Evolutionary conservation across 2,797 vertebrate genomes (phyloP).

Genomic region (Sebastes hopkinsi): DNA sequence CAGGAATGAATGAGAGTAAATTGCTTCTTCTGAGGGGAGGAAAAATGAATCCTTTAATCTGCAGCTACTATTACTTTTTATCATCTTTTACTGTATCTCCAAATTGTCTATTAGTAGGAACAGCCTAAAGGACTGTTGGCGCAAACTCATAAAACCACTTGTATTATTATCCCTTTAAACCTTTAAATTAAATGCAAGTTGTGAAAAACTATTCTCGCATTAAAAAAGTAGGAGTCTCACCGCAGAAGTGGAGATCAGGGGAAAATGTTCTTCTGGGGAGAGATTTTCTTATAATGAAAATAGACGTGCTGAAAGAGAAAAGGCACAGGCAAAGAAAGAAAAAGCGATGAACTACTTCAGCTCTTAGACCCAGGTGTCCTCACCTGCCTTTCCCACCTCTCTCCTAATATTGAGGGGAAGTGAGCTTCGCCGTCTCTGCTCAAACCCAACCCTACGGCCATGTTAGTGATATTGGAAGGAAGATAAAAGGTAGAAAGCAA

Average conservation of each 20-base stretch:
- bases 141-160: not conserved
- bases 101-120: slow-evolving; percentile 17
- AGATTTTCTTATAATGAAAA: not conserved
- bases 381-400: not conserved
- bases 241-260: not conserved
- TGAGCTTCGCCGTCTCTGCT: not conserved
- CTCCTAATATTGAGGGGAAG: not conserved
- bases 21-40: not conserved
- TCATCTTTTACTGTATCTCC: not conserved
- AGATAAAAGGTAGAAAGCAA: slow-evolving; percentile 24
- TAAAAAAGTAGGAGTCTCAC: not conserved
- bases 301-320: not conserved
- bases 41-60: slow-evolving; percentile 35
- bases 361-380: not conserved
- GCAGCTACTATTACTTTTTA: slow-evolving; percentile 11
- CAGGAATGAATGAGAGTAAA: slow-evolving; percentile 6
- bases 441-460: not conserved
- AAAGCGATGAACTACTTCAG: not conserved
- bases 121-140: slow-evolving; percentile 1
- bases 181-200: slow-evolving; percentile 3
- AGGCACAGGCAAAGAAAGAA: not conserved
- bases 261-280: not conserved
- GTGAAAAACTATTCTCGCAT: slow-evolving; percentile 2
- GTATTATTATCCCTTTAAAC: slow-evolving; percentile 8
- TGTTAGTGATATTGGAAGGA: slow-evolving; percentile 7